phyloP scores from a whole-genome alignment of 2,113 vertebrate genomes.

The Craseonycteris thonglongyai region DNA sequence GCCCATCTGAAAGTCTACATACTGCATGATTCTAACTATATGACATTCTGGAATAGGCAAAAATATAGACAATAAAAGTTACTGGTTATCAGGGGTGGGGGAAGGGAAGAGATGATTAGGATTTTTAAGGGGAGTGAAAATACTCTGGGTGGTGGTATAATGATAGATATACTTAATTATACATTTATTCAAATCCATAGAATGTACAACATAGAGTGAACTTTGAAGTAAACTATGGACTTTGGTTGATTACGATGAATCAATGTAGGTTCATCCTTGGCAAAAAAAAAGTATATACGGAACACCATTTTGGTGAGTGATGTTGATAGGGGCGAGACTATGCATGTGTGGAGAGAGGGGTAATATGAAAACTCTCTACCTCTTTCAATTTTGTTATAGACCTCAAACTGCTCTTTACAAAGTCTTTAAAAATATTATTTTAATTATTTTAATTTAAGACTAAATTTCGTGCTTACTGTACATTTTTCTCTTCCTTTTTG shows the following conservation, averaged over 20 bases:
- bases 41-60: neutral
- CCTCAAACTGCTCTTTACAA: neutral
- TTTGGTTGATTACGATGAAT: neutral
- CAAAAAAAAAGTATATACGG: neutral
- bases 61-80: neutral
- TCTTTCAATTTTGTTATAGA: neutral
- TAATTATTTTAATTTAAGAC: neutral
- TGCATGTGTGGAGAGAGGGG: neutral
- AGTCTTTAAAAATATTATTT: neutral
- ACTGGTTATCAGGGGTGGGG: rapidly evolving
- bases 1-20: neutral
- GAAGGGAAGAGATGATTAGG: neutral
- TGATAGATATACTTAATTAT: neutral
- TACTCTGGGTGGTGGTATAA: neutral
- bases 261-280: neutral
- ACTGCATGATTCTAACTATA: neutral
- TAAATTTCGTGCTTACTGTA: neutral
- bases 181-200: neutral
- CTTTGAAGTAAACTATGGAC: neutral
- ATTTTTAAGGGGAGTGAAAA: neutral
- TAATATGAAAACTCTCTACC: neutral
- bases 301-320: no score
- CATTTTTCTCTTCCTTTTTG: neutral
- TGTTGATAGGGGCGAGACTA: neutral
- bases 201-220: neutral